Percentiles rank a stretch among this genome's conserved stretches.
These are phyloP conservation scores for Ochropleura leucogaster DNA, from an alignment of 2,888 invertebrate genomes.

Conservation along the genomic window DNA sequence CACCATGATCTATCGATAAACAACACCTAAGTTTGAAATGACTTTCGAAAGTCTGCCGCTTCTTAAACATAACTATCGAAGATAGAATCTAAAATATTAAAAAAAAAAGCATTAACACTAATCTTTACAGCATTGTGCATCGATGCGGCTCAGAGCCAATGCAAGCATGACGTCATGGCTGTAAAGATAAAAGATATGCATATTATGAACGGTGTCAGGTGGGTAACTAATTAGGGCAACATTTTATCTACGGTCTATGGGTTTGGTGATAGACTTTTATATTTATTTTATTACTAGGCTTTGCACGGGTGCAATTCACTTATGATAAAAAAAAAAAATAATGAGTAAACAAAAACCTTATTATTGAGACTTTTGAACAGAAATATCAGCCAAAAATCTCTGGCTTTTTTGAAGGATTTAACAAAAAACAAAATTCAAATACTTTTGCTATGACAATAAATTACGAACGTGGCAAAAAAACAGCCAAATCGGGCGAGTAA, in stretches of 20 bases:
- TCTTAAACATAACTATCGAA: too few species aligned
- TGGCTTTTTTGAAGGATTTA: not conserved
- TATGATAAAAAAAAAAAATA: too few species aligned
- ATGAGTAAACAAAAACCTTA: too few species aligned
- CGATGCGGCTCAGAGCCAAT: conserved; percentile 37
- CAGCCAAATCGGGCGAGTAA: not conserved
- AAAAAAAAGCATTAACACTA: too few species aligned
- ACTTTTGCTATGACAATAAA: not conserved
- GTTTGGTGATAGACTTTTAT: not conserved
- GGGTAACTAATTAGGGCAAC: conserved; percentile 27
- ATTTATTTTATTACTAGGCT: not conserved
- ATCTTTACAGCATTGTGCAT: conserved; percentile 27
- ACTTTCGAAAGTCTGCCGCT: too few species aligned
- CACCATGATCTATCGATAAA: not conserved
- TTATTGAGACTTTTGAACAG: too few species aligned
- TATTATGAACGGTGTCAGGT: conserved; percentile 9
- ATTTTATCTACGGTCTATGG: conserved; percentile 7
- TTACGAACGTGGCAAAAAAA: not conserved
- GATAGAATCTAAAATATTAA: not conserved
- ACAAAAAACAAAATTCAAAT: not conserved
- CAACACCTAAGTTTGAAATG: not conserved
- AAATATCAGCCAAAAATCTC: not conserved
- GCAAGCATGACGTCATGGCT: conserved; percentile 45
- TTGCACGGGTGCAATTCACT: not conserved
- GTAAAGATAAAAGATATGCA: conserved; percentile 43